Evolutionary conservation across 2,797 vertebrate species (phyloP), one percentile per base, ranked within the genome.

Genomic region (Anomalospiza imberbis): DNA sequence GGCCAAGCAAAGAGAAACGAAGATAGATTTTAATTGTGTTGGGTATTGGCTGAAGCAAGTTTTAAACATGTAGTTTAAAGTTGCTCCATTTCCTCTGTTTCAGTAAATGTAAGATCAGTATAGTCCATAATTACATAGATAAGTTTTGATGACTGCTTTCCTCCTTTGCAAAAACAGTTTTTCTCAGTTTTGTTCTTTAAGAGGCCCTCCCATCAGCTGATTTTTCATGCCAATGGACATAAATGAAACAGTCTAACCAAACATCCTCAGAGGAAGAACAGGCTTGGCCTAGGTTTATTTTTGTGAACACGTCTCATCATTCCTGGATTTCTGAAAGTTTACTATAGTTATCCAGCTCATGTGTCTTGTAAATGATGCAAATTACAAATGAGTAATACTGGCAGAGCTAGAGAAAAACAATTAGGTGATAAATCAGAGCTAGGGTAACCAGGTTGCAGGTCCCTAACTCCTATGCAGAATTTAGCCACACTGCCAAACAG

Each of bases 51-150:
- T 65, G 34, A 89, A 91, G 22, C 3, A 15, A 7, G 26, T 21
- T 63, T 92, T 85, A 93, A 92, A 83, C 24, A n/a, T 10, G 22
- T 25, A 38, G 22, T 62, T 87, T 76, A 32, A 66, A 87, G 45
- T 65, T 77, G 34, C 71, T 74, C 75, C 45, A 51, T 93, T 96
- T 94, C 80, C 77, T 88, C 58, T 67, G 24, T 72, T 94, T 86
- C 61, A 51, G 34, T 81, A 88, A 88, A 68, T 61, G 54, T 19
- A 63, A 66, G 31, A 71, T 25, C 13, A 48, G 17, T 47, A 60
- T 18, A 91, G 48, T 29, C 51, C 48, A 67, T 82, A 84, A 93
- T 91, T 91, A 51, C 34, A 82, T 6, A 62, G 71, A 44, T 40
- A 89, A 71, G 31, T 67, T 91, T 76, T 82, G 55, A 86, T 71